phyloP scores from a whole-genome alignment of 1,140 invertebrate species.

The Prorops nasuta region DNA sequence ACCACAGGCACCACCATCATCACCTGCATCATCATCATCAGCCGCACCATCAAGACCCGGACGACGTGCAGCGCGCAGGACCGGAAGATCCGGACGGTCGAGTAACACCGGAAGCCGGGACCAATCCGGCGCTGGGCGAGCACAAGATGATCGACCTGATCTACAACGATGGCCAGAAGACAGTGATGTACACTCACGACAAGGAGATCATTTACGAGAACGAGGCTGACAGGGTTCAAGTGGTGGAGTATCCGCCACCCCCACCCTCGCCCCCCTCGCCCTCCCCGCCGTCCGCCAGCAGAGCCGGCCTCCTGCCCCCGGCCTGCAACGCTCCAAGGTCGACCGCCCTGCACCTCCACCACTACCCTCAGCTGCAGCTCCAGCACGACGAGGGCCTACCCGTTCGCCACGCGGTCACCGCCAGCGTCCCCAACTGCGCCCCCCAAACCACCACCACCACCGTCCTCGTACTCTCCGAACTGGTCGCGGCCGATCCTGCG shows the following conservation, averaged over 20 bases:
- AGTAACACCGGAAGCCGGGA: constrained; percentile 56
- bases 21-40: constrained; percentile 44
- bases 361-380: constrained; percentile 53
- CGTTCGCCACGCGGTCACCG: constrained; percentile 37
- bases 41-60: constrained; percentile 27
- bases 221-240: constrained; percentile 51
- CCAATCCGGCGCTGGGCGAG: constrained; percentile 58
- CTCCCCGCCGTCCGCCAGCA: constrained; percentile 47
- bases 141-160: constrained; percentile 74
- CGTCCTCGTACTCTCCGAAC: constrained; percentile 58
- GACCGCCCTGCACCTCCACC: constrained; percentile 49
- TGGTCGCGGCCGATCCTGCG: constrained; percentile 50
- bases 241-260: constrained; percentile 53
- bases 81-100: constrained; percentile 59
- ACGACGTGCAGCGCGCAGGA: constrained; percentile 23
- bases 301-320: constrained; percentile 53
- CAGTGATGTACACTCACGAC: constrained; percentile 71
- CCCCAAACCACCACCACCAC: constrained; percentile 55
- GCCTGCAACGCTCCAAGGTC: constrained; percentile 52
- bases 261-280: constrained; percentile 59
- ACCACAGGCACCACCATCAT: constrained; percentile 41
- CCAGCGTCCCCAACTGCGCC: constrained; percentile 40
- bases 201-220: constrained; percentile 56
- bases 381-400: constrained; percentile 54
- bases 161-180: constrained; percentile 78